Evolutionary conservation across 2,888 invertebrate genomes (phyloP).

Genomic region (Melinaea marsaeus): DNA sequence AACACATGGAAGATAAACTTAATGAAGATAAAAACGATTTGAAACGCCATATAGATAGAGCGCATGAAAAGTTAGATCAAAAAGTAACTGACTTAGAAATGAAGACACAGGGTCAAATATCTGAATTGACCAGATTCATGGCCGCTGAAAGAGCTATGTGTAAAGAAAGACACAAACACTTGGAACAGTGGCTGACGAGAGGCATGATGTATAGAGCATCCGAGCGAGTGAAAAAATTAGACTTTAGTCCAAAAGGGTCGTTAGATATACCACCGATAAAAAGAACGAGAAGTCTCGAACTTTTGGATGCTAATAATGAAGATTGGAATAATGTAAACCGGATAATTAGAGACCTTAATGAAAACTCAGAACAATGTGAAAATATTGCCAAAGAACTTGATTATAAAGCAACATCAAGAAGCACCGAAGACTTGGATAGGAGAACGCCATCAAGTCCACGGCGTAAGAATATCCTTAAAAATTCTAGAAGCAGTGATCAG

Average conservation of each 20-base stretch:
- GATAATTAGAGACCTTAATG: constrained; percentile 61
- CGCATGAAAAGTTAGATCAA: constrained; percentile 87
- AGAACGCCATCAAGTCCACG: constrained; percentile 56
- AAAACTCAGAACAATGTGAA: constrained; percentile 58
- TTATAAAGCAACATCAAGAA: constrained; percentile 69
- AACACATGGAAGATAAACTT: constrained; percentile 90
- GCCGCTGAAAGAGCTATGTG: constrained; percentile 80
- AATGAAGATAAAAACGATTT: constrained; percentile 89
- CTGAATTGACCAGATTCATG: constrained; percentile 82
- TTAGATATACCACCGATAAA: constrained; percentile 78
- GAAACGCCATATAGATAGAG: constrained; percentile 86
- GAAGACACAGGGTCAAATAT: constrained; percentile 84
- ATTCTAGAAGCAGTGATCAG: constrained; percentile 66
- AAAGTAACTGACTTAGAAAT: constrained; percentile 88
- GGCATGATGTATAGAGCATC: constrained; percentile 80
- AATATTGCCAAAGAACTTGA: constrained; percentile 66
- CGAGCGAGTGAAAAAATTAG: constrained; percentile 67
- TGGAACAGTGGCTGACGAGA: constrained; percentile 84
- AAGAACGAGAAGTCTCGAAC: constrained; percentile 84
- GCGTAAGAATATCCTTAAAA: constrained; percentile 54
- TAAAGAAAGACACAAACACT: constrained; percentile 80
- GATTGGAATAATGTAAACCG: constrained; percentile 66
- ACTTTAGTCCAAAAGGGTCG: constrained; percentile 73
- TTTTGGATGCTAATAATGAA: constrained; percentile 75
- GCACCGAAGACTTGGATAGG: constrained; percentile 69